Evolutionary conservation across 2,113 vertebrate genomes (phyloP).

Genomic region (Orycteropus afer): DNA sequence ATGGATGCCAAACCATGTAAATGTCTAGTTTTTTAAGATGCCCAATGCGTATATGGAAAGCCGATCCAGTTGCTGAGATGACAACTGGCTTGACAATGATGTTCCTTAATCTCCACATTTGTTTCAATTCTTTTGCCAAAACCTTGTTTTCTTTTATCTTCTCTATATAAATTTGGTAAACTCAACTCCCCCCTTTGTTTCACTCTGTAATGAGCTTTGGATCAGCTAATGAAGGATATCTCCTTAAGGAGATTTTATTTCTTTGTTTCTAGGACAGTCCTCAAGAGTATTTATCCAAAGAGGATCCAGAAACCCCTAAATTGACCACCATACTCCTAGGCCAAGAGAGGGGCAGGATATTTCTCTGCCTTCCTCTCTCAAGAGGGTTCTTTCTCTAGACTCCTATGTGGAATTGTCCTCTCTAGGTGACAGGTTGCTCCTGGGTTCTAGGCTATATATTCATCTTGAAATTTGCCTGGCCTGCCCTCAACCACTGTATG

Average conservation of each 20-base stretch:
- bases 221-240: neutral
- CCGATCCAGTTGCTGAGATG: neutral
- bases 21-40: neutral
- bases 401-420: neutral
- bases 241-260: neutral
- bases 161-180: neutral
- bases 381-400: neutral
- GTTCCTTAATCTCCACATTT: neutral
- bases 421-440: neutral
- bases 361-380: neutral
- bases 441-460: neutral
- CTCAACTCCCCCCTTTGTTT: neutral
- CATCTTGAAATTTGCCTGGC: neutral
- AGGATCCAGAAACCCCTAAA: neutral
- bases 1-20: neutral
- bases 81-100: neutral
- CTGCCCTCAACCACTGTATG: neutral
- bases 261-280: neutral
- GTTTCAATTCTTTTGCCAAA: neutral
- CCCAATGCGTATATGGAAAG: neutral
- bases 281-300: neutral
- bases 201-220: neutral
- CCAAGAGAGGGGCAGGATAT: neutral
- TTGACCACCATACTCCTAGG: neutral
- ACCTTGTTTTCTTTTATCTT: neutral